A percentile compares a stretch with the other conserved stretches of the same genome.
Conservation (phyloP, 2,113 vertebrate species). For the Vimba vimba region DNA sequence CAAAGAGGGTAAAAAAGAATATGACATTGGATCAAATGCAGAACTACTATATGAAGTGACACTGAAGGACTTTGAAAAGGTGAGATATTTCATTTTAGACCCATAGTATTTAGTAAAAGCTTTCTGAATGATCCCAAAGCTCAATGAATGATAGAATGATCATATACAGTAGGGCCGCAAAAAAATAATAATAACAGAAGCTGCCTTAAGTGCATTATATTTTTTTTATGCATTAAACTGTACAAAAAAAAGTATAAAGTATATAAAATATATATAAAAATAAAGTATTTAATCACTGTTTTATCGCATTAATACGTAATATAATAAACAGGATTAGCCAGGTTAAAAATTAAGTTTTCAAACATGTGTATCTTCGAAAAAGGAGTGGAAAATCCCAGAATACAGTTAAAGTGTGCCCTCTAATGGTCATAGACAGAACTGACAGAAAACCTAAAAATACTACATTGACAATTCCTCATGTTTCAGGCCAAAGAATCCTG, state of each 20-base stretch:
- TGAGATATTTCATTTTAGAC: slow-evolving; percentile 65
- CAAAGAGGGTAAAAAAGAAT: slow-evolving; percentile 84
- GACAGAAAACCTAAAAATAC: neutral
- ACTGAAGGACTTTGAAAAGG: slow-evolving; percentile 92
- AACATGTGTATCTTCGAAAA: neutral
- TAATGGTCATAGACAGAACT: slow-evolving; percentile 15
- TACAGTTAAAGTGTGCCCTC: slow-evolving; percentile 32
- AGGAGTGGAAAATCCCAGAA: neutral
- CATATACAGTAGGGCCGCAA: too few relatives aligned
- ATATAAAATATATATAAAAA: too few relatives aligned
- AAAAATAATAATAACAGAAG: too few relatives aligned
- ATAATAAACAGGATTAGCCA: neutral
- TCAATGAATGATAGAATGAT: too few relatives aligned
- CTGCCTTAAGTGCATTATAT: too few relatives aligned
- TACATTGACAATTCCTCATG: neutral
- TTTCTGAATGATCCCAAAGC: neutral
- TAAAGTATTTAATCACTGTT: neutral
- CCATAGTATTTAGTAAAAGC: neutral
- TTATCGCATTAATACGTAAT: neutral
- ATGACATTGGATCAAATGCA: slow-evolving; percentile 84
- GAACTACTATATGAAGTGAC: slow-evolving; percentile 90
- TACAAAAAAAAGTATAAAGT: too few relatives aligned
- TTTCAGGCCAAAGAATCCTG: slow-evolving; percentile 93
- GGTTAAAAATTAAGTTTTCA: neutral
- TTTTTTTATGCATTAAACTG: too few relatives aligned